Conservation (phyloP, 2,797 vertebrate genomes). For the Eulemur coronatus region DNA sequence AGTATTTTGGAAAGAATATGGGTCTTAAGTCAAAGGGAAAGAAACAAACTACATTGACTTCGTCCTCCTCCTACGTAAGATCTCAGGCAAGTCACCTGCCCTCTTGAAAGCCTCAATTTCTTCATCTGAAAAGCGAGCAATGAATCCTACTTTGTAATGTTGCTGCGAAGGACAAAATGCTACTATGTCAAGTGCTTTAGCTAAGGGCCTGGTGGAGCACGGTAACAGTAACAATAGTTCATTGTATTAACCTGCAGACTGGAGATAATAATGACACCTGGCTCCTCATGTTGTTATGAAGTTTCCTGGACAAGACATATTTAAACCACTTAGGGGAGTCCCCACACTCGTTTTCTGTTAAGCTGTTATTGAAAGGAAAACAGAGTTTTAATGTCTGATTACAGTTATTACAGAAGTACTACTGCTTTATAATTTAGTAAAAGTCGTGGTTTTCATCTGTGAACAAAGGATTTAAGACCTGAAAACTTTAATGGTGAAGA, state of each 20-base stretch:
- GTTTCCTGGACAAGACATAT: neutral
- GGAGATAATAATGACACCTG: neutral
- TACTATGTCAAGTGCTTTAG: neutral
- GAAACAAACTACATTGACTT: neutral
- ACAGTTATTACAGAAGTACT: neutral
- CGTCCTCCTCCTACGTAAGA: fast-evolving
- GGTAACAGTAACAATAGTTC: neutral
- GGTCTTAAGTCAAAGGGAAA: neutral
- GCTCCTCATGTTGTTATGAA: neutral
- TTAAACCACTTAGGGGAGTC: neutral
- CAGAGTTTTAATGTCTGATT: neutral
- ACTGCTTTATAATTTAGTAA: neutral
- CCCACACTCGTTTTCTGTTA: neutral
- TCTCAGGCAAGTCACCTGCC: neutral
- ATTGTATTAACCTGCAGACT: neutral
- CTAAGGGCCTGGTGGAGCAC: neutral
- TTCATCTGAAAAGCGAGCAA: neutral
- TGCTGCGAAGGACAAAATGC: neutral
- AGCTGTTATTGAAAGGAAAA: conserved; percentile 9
- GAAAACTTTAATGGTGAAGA: neutral
- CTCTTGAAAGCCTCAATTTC: neutral
- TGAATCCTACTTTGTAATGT: neutral
- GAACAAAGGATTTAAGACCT: conserved; percentile 22
- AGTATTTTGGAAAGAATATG: conserved; percentile 40
- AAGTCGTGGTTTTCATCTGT: neutral